phyloP scores from a whole-genome alignment of 2,888 invertebrate species.

The Microplitis deprimator region DNA sequence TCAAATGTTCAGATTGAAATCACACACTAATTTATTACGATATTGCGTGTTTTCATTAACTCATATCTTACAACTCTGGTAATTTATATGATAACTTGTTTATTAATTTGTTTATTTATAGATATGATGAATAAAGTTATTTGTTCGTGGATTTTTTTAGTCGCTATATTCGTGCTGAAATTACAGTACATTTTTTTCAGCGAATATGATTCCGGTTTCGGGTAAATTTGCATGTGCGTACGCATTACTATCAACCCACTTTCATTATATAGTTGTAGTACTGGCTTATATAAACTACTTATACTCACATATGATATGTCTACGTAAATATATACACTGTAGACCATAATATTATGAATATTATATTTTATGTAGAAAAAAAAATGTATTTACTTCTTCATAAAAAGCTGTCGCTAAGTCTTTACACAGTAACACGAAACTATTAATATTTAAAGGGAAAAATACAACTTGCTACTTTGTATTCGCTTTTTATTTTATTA shows the following conservation, averaged over 20 bases:
- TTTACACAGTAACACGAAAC: not conserved
- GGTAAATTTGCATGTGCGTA: not conserved
- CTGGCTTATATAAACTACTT: not conserved
- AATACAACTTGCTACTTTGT: not conserved
- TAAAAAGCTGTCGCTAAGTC: not conserved
- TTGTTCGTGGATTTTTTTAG: not conserved
- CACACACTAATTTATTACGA: not conserved
- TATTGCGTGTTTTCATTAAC: not conserved
- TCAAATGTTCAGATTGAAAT: not conserved
- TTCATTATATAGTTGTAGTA: not conserved
- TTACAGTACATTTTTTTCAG: not conserved
- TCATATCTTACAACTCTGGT: not conserved
- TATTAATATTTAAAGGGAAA: not conserved
- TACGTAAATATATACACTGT: not conserved
- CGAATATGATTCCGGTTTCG: not conserved
- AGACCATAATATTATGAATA: not conserved
- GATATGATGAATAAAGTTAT: not conserved
- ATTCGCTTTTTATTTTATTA: not conserved
- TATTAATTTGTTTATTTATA: not conserved
- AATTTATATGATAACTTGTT: not conserved
- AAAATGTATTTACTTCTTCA: not conserved
- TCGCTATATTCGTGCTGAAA: not conserved
- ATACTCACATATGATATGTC: not conserved
- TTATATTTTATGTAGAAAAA: not conserved
- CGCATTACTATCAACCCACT: not conserved